These are phyloP conservation scores for Blastomussa wellsi DNA, from an alignment of 92 coral and sea anemone genomes.

Conservation along the genomic window DNA sequence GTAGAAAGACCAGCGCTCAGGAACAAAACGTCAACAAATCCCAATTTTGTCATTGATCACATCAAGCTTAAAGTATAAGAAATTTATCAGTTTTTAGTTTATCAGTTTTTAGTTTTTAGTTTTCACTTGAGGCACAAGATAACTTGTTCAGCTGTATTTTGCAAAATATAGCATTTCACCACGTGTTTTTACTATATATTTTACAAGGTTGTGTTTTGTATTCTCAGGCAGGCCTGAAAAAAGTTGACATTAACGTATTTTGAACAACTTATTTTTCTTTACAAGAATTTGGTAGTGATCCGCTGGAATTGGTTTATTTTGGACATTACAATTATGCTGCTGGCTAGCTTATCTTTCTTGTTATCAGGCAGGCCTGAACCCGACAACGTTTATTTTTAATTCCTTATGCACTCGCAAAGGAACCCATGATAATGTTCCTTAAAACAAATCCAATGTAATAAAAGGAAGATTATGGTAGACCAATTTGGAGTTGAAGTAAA, in stretches of 20 bases:
- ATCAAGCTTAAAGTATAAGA: too few relatives aligned
- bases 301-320: not conserved
- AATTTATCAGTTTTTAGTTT: too few relatives aligned
- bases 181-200: not conserved
- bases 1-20: too few relatives aligned
- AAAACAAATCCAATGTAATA: not conserved
- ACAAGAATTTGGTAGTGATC: not conserved
- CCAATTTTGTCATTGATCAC: too few relatives aligned
- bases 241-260: not conserved
- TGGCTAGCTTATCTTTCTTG: not conserved
- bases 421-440: not conserved
- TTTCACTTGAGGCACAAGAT: too few relatives aligned
- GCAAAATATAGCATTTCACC: too few relatives aligned
- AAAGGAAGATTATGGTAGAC: not conserved
- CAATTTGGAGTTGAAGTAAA: not conserved
- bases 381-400: not conserved
- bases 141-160: too few relatives aligned
- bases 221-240: constrained; percentile 16
- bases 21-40: too few relatives aligned
- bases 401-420: not conserved
- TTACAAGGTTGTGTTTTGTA: not conserved
- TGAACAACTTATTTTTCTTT: not conserved
- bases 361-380: constrained; percentile 12
- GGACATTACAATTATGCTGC: not conserved
- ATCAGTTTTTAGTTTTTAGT: too few relatives aligned